These are phyloP conservation scores for Microctonus aethiopoides DNA, from an alignment of 2,888 invertebrate genomes.

Conservation along the genomic window DNA sequence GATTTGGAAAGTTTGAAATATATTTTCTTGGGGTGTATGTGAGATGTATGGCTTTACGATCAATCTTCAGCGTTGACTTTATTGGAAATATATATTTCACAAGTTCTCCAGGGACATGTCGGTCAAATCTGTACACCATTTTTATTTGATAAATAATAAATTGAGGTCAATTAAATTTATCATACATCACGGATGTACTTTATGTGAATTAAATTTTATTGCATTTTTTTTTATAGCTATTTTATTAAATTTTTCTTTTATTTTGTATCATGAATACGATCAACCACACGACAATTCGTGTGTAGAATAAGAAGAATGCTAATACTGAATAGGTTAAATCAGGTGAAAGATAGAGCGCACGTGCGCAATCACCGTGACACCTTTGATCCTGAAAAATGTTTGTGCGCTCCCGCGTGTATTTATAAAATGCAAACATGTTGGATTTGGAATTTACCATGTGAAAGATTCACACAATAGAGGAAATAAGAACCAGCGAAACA, in stretches of 20 bases:
- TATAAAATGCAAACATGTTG: slow-evolving; percentile 6
- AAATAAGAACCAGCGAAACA: neutral
- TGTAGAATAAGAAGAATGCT: slow-evolving; percentile 21
- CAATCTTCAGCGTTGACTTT: slow-evolving; percentile 2
- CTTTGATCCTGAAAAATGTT: slow-evolving; percentile 33
- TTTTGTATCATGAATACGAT: slow-evolving; percentile 6
- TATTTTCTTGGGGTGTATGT: neutral
- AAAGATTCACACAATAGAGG: neutral
- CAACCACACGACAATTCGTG: slow-evolving; percentile 24
- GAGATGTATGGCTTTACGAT: neutral
- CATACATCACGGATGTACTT: neutral
- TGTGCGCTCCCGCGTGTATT: slow-evolving; percentile 10
- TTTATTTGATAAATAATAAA: neutral
- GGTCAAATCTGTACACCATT: neutral
- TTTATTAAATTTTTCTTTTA: neutral
- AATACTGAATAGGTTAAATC: slow-evolving; percentile 20
- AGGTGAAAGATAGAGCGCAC: slow-evolving; percentile 21
- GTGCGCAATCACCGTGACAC: slow-evolving; percentile 29
- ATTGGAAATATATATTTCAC: neutral
- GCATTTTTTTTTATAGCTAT: neutral
- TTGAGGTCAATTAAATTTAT: slow-evolving; percentile 1
- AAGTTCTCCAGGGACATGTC: neutral
- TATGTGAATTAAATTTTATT: neutral
- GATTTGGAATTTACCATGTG: neutral
- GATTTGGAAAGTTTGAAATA: neutral